Base-by-base conservation (phyloP, 2,797 vertebrate genomes). In the Carduelis carduelis region DNA sequence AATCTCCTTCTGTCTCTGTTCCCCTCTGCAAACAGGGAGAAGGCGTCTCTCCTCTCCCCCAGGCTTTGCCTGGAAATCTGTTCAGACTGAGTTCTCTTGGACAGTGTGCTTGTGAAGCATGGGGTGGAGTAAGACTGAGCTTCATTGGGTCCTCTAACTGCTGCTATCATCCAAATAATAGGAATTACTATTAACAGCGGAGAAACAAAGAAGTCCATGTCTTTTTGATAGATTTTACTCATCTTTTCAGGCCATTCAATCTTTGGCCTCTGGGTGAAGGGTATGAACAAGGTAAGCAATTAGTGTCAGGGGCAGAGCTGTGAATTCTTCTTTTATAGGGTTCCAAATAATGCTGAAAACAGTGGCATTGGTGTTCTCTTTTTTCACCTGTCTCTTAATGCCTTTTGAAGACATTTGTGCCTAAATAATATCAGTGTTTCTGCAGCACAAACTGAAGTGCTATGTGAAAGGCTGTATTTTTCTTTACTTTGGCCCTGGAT, bases 1-100 rank as follows among this genome's bases (percentile, higher is more conserved):
- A 96, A 95, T 95, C 94, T 96, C 95, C 94, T 95, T 96, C 91
- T 95, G 96, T 93, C 95, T 94, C 89, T 13, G 11, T 84, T 96
- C 80, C 74, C 74, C 82, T 83, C 68, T 12, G 46, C 85, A 81
- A 90, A 83, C 37, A 86, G 87, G 74, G 95, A 94, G 91, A 93
- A 91, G 74, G 91, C 14, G 27, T 92, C 89, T 92, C 65, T 96
- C 47, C 84, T 86, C 80, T 95, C 91, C 95, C 89, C n/a, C 60
- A 91, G 91, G 91, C 94, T 95, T 95, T 89, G 95, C 91, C 63
- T 88, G 71, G 80, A 93, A 95, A 92, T 88, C 92, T 94, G 93
- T 88, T 94, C 94, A 87, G 66, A 77, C 43, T 12, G 49, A 92
- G 46, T 90, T 95, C 53, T 80, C 81, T 90, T 92, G 94, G 91